A percentile compares a stretch with the other conserved stretches of the same genome.
phyloP scores from a whole-genome alignment of 2,113 vertebrate genomes.

The human region DNA sequence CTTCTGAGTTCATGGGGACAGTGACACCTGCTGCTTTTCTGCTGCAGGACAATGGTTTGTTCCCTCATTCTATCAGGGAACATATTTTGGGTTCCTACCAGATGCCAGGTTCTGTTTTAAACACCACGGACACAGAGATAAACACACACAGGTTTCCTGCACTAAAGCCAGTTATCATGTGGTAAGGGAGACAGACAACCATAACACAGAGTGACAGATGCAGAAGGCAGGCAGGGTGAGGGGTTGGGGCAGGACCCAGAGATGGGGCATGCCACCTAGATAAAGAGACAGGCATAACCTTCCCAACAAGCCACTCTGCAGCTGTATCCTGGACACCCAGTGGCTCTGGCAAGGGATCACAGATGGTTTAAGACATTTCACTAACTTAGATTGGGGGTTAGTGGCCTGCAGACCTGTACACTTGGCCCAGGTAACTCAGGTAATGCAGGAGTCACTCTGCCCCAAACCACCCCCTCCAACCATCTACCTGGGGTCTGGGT shows the following conservation, averaged over 20 bases:
- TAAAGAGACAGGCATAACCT: not conserved
- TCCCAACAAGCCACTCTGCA: not conserved
- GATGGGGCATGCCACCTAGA: not conserved
- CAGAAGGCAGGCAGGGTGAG: not conserved
- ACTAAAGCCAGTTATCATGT: not conserved
- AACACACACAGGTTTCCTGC: not conserved
- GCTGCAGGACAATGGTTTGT: not conserved
- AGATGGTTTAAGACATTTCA: not conserved
- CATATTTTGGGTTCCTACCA: not conserved
- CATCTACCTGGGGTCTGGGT: not conserved
- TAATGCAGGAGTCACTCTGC: not conserved
- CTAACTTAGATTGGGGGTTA: not conserved
- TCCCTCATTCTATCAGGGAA: not conserved
- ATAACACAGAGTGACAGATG: not conserved
- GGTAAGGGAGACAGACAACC: not conserved
- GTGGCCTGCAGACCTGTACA: not conserved
- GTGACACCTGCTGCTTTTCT: not conserved
- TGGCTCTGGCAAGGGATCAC: not conserved
- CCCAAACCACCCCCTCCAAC: too few relatives aligned
- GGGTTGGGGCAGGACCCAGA: not conserved
- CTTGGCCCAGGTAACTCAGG: not conserved
- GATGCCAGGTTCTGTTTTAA: not conserved
- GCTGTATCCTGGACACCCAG: not conserved
- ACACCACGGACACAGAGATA: not conserved
- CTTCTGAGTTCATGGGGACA: not conserved